These are phyloP conservation scores for Gobionotothen gibberifrons DNA, from an alignment of 2,797 vertebrate species.

Conservation along the genomic window DNA sequence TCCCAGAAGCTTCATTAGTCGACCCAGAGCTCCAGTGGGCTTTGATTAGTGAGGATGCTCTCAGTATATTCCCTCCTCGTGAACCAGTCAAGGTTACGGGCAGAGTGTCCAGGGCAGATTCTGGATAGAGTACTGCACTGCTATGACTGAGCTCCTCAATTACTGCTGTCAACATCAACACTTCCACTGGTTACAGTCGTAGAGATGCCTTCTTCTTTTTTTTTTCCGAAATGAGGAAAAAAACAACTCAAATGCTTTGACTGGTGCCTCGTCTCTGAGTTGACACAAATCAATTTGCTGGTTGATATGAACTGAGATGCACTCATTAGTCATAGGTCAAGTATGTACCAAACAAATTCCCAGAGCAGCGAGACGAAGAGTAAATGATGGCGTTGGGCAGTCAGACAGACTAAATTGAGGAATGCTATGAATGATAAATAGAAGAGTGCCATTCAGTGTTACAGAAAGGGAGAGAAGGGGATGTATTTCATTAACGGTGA, in stretches of 20 bases:
- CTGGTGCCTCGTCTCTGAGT: not conserved
- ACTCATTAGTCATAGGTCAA: constrained; percentile 57
- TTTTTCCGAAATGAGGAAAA: not conserved
- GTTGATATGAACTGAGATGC: constrained; percentile 18
- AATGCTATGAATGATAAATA: constrained; percentile 34
- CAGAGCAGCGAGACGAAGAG: constrained; percentile 22
- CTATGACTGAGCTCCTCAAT: not conserved
- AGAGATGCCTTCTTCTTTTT: too few species aligned
- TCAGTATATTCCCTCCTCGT: constrained; percentile 43
- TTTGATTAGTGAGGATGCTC: constrained; percentile 46
- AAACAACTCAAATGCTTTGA: not conserved
- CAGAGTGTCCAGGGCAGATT: constrained; percentile 31
- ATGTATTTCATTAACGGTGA: constrained; percentile 44
- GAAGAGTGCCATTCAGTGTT: constrained; percentile 3
- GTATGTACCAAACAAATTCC: constrained; percentile 5
- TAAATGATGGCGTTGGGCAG: not conserved
- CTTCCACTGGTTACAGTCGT: not conserved
- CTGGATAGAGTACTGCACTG: constrained; percentile 6
- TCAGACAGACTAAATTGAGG: constrained; percentile 5
- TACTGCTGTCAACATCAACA: constrained; percentile 10
- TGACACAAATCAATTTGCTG: constrained; percentile 31
- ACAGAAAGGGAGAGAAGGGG: constrained; percentile 16
- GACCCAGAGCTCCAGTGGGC: constrained; percentile 10
- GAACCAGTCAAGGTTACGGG: constrained; percentile 39
- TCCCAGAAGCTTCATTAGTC: constrained; percentile 22